Evolutionary conservation across 1,140 invertebrate species (phyloP).

Genomic region (Hetaerina americana): DNA sequence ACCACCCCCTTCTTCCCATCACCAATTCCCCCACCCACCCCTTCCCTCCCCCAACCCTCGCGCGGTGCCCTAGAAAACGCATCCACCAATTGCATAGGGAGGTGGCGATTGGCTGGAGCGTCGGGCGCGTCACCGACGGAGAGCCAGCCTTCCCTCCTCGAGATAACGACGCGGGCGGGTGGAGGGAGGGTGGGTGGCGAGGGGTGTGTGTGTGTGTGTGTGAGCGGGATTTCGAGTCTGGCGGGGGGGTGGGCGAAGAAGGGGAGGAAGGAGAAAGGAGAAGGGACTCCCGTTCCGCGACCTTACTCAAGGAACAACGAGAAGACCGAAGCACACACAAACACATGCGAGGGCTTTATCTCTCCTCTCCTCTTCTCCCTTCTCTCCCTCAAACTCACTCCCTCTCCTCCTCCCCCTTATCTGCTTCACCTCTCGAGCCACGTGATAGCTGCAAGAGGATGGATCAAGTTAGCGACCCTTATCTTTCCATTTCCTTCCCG

Average conservation of each 20-base stretch:
- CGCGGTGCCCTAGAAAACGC: background rate
- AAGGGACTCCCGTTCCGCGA: background rate
- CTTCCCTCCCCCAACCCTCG: background rate
- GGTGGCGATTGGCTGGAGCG: background rate
- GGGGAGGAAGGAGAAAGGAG: background rate
- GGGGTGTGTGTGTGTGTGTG: too few relatives aligned
- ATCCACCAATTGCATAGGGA: background rate
- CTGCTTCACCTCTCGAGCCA: too few relatives aligned
- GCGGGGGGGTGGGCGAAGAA: background rate
- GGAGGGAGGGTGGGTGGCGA: background rate
- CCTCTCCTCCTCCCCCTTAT: too few relatives aligned
- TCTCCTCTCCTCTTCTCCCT: too few relatives aligned
- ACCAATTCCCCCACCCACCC: background rate
- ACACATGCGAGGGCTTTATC: too few relatives aligned
- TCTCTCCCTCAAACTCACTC: too few relatives aligned
- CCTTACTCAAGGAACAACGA: background rate
- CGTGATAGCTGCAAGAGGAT: too few relatives aligned
- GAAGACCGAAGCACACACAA: background rate
- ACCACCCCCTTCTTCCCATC: background rate
- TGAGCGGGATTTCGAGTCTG: too few relatives aligned
- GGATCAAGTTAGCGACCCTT: too few relatives aligned
- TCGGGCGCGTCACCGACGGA: background rate
- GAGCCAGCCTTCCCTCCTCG: background rate
- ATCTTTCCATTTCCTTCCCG: too few relatives aligned
- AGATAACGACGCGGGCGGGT: background rate